Evolutionary conservation across 2,113 vertebrate genomes (phyloP), one percentile per base, ranked within the genome.

Genomic region (Atractosteus spatula): DNA sequence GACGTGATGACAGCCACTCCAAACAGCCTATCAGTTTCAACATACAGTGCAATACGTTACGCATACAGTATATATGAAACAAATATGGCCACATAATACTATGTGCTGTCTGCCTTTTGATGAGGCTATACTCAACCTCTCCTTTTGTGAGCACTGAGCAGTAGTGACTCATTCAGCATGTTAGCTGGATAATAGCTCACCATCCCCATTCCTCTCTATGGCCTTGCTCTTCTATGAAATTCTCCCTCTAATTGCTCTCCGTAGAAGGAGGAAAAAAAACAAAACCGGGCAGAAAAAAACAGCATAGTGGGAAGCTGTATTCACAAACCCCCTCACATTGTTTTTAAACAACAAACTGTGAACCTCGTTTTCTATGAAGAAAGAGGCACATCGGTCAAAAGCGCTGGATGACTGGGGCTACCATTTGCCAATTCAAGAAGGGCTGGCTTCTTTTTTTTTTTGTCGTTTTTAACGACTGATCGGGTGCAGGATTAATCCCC

Each of bases 401-500:
- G 83, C 89, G 79, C 85, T 89, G 76, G 81, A 89, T 83, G 85
- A 88, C 88, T 86, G 74, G 29, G 81, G 81, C 83, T 82, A 78
- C 79, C 77, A 71, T 85, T 84, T 89, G 84, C 86, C 86, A 91
- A 85, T 82, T 87, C 82, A 85, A 75, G 74, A 66, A 82, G 77
- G 87, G 87, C 77, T 85, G 84, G 88, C 84, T 89, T 86, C 29
- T 29, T 29, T 29, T 29, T 29, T 29, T 29, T 29, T 29, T 29
- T n/a, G n/a, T n/a, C n/a, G 29, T 29, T 88, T 89, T 91, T 86
- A 86, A 90, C 83, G 89, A 86, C 89, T 79, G 89, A 91, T 81
- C 81, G 91, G 91, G 89, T 75, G 83, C 82, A 86, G 90, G 88
- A 87, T 95, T 94, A 94, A 93, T 93, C 90, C 92, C 85, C 47